Conservation (phyloP, 2,888 invertebrate species). For the Cactoblastis cactorum region DNA sequence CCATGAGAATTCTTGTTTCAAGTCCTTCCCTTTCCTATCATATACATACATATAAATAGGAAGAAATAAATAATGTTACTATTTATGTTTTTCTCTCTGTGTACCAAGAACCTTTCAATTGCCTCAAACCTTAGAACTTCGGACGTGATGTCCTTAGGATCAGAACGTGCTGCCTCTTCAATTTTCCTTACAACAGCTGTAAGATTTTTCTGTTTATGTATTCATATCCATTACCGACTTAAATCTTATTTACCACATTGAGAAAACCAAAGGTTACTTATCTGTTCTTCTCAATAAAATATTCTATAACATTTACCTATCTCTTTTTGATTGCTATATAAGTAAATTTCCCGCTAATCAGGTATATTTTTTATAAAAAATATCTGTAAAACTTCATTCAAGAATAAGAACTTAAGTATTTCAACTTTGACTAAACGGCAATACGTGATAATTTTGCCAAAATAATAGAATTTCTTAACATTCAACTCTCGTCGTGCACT, state of each 20-base stretch:
- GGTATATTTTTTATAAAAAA: too few species aligned
- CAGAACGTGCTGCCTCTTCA: conserved; percentile 35
- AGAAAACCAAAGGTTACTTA: background rate
- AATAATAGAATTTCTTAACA: background rate
- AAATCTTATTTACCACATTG: background rate
- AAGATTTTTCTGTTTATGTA: background rate
- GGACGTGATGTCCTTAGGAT: conserved; percentile 59
- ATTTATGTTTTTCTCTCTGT: background rate
- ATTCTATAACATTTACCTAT: background rate
- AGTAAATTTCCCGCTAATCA: too few species aligned
- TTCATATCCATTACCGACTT: background rate
- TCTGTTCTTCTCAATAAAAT: background rate
- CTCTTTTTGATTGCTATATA: background rate
- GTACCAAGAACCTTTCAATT: background rate
- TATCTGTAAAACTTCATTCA: too few species aligned
- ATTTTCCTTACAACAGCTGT: conserved; percentile 31
- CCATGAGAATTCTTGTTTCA: too few species aligned
- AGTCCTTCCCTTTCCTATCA: too few species aligned
- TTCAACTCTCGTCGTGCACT: background rate
- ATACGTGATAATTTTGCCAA: background rate
- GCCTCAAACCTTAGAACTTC: conserved; percentile 31
- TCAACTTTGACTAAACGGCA: too few species aligned
- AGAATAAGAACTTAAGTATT: too few species aligned
- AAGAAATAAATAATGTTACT: too few species aligned
- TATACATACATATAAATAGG: too few species aligned